Evolutionary conservation across 1,140 invertebrate species (phyloP).

Genomic region (Trichonephila clavata): DNA sequence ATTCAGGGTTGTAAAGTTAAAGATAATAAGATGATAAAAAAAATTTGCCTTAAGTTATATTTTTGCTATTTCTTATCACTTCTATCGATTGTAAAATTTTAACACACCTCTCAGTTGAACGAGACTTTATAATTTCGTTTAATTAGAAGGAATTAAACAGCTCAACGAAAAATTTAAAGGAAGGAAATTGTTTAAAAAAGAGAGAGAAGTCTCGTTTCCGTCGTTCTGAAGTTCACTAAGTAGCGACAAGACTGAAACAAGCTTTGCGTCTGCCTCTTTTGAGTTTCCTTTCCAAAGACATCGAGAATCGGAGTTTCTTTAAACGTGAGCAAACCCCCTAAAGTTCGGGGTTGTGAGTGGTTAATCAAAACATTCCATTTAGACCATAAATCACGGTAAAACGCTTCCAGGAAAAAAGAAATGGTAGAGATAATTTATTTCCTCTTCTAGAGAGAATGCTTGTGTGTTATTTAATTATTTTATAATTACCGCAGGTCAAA

Average conservation of each 20-base stretch:
- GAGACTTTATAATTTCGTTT: no score
- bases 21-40: no score
- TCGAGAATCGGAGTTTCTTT: slow-evolving; percentile 55
- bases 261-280: slow-evolving; percentile 64
- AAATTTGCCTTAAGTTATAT: no score
- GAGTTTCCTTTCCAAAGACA: slow-evolving; percentile 44
- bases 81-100: no score
- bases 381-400: slow-evolving; percentile 54
- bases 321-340: slow-evolving; percentile 44
- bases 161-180: no score
- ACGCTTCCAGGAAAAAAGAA: background rate
- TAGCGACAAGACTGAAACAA: slow-evolving; percentile 51
- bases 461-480: slow-evolving; percentile 59
- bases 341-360: slow-evolving; percentile 18
- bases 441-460: background rate
- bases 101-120: no score
- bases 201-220: background rate
- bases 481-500: slow-evolving; percentile 47
- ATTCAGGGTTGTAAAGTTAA: no score
- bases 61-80: no score
- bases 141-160: no score
- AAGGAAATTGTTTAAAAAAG: background rate
- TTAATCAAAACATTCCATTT: slow-evolving; percentile 57
- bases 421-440: slow-evolving; percentile 43
- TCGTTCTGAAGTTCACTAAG: background rate